Evolutionary conservation across 92 coral and sea anemone species (phyloP).

Genomic region (Epizoanthus fatuus): DNA sequence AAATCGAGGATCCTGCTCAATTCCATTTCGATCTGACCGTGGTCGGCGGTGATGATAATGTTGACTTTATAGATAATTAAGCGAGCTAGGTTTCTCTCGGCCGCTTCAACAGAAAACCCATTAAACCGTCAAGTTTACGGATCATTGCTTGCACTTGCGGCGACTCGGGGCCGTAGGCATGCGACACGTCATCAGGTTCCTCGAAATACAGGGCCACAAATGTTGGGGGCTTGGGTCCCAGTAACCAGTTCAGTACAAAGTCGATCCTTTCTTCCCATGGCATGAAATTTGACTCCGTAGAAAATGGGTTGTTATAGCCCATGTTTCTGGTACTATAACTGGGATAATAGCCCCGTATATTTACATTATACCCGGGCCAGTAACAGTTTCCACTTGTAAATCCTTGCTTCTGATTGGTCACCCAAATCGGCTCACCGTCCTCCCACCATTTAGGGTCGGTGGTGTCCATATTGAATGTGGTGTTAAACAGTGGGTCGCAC

Average conservation of each 20-base stretch:
- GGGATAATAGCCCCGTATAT: conserved; percentile 71
- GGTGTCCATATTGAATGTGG: conserved; percentile 67
- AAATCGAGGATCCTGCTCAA: conserved; percentile 65
- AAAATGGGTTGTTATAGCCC: conserved; percentile 64
- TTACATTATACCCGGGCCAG: conserved; percentile 87
- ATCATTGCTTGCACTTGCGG: conserved; percentile 51
- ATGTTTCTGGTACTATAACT: conserved; percentile 55
- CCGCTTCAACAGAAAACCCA: conserved; percentile 71
- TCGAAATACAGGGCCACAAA: conserved; percentile 81
- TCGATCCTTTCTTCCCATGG: conserved; percentile 74
- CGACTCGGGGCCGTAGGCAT: conserved; percentile 69
- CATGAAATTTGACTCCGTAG: conserved; percentile 45
- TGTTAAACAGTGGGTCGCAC: conserved; percentile 80
- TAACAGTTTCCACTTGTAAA: conserved; percentile 79
- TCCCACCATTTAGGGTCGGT: conserved; percentile 92
- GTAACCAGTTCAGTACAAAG: conserved; percentile 75
- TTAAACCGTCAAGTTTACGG: conserved; percentile 49
- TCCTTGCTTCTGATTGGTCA: conserved; percentile 88
- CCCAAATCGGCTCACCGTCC: conserved; percentile 89
- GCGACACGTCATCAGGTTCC: conserved; percentile 65
- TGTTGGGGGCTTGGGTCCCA: conserved; percentile 65
- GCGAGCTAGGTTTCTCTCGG: conserved; percentile 50
- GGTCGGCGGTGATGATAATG: conserved; percentile 81
- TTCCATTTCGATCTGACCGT: conserved; percentile 77
- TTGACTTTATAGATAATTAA: conserved; percentile 69